Conservation (phyloP, 2,113 vertebrate species). For the Antigone vipio region DNA sequence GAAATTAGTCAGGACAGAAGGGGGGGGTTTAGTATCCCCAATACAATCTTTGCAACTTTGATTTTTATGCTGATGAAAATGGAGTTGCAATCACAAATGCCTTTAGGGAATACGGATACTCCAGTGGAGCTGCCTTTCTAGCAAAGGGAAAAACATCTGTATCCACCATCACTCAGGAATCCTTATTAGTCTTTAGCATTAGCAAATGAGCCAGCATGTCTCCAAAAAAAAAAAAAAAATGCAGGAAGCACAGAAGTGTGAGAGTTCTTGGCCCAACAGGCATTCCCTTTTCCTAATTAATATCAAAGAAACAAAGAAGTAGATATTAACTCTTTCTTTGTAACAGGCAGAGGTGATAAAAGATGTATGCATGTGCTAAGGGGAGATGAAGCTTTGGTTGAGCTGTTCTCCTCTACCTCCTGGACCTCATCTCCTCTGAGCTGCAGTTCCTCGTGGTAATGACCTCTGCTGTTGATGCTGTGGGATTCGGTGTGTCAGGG, state of each 20-base stretch:
- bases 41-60: not conserved
- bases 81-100: accelerated
- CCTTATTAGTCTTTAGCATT: not conserved
- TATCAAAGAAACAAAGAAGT: not conserved
- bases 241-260: not conserved
- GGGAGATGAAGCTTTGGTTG: not conserved
- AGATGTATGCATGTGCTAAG: not conserved
- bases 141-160: not conserved
- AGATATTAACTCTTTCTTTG: not conserved
- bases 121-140: not conserved
- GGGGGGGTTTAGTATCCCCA: not conserved
- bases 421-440: not conserved
- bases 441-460: accelerated
- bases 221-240: not conserved
- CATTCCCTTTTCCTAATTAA: not conserved
- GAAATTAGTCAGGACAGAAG: not conserved
- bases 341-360: not conserved
- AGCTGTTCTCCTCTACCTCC: not conserved
- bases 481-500: not conserved
- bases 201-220: not conserved
- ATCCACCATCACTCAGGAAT: not conserved
- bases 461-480: not conserved
- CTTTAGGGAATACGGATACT: not conserved
- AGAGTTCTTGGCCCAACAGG: not conserved
- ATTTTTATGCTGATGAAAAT: not conserved